Conservation (phyloP, 2,113 vertebrate species). For the Chloropsis cyanopogon region DNA sequence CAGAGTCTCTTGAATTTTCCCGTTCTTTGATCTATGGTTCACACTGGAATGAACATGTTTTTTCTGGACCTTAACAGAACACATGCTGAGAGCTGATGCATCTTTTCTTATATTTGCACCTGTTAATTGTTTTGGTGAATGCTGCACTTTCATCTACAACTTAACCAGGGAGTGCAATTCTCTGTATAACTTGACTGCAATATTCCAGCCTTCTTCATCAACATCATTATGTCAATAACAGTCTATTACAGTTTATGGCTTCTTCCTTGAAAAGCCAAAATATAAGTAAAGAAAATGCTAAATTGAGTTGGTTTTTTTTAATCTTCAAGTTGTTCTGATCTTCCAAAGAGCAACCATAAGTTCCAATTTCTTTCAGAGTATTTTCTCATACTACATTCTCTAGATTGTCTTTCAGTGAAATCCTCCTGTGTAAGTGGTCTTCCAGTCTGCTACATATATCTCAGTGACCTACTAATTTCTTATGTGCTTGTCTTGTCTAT, state of each 20-base stretch:
- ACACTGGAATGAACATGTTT: slow-evolving; percentile 37
- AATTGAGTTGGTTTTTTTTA: neutral
- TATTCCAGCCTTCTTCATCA: neutral
- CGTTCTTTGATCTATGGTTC: slow-evolving; percentile 45
- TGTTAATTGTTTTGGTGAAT: neutral
- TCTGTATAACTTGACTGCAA: neutral
- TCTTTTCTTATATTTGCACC: slow-evolving; percentile 19
- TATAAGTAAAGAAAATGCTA: neutral
- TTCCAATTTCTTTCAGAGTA: neutral
- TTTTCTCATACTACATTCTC: neutral
- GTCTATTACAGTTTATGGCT: neutral
- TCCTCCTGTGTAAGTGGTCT: neutral
- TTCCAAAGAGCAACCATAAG: neutral
- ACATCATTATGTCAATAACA: neutral
- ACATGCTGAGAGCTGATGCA: neutral
- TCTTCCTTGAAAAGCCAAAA: neutral
- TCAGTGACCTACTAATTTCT: neutral
- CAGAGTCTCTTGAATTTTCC: slow-evolving; percentile 33
- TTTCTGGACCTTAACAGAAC: slow-evolving; percentile 26
- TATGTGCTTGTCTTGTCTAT: neutral
- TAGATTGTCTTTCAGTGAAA: neutral
- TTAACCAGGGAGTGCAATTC: neutral
- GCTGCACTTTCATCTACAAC: neutral
- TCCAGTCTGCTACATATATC: neutral
- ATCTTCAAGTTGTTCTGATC: neutral